A percentile compares a stretch with the other conserved stretches of the same genome.
These are phyloP conservation scores for Craseonycteris thonglongyai DNA, from an alignment of 2,113 vertebrate genomes.

Conservation along the genomic window DNA sequence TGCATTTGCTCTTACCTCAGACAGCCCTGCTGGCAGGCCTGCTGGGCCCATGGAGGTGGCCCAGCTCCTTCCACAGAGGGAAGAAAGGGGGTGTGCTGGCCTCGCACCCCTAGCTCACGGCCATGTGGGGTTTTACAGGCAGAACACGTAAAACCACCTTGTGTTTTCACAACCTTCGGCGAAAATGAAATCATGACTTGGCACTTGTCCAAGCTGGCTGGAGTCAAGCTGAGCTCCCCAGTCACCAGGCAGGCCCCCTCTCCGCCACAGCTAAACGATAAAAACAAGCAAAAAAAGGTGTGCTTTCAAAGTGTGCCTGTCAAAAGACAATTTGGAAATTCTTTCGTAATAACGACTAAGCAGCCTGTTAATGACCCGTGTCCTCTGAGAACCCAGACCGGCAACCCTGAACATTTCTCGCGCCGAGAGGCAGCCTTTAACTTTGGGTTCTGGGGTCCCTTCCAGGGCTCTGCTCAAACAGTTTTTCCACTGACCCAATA, in stretches of 20 bases:
- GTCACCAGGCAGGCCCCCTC: rapidly evolving
- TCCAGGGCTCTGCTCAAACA: neutral
- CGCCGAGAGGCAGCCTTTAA: rapidly evolving
- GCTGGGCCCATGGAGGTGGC: rapidly evolving
- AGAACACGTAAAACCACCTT: neutral
- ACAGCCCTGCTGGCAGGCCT: neutral
- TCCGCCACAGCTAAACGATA: neutral
- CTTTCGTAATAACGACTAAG: neutral
- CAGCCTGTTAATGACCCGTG: neutral
- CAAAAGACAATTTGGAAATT: neutral
- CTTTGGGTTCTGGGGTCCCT: neutral
- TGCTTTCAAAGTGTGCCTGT: neutral
- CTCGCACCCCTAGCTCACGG: neutral
- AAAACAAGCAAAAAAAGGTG: neutral
- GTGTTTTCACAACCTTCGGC: neutral
- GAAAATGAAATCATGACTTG: neutral
- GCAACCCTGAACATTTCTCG: neutral
- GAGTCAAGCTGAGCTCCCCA: neutral
- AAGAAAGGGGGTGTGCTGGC: neutral
- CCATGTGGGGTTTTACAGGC: neutral
- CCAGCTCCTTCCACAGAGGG: rapidly evolving
- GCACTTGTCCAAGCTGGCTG: neutral
- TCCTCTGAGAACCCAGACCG: neutral
- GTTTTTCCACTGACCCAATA: neutral
- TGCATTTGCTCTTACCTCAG: neutral